phyloP scores from a whole-genome alignment of 2,797 vertebrate species.

The Acomys russatus region DNA sequence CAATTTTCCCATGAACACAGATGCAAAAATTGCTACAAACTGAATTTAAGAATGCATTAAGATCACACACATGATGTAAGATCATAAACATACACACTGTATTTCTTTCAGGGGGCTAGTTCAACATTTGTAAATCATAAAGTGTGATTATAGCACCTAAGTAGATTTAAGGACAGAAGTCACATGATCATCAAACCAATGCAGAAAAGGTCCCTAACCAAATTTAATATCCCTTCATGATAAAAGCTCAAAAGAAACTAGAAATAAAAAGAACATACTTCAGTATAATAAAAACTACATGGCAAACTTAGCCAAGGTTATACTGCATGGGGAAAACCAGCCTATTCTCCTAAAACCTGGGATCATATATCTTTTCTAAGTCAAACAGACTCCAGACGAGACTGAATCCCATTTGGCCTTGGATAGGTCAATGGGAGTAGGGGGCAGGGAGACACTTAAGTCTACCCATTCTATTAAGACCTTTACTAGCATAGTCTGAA shows the following conservation, averaged over 20 bases:
- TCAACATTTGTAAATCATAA: not conserved
- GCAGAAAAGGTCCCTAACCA: not conserved
- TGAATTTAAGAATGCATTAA: not conserved
- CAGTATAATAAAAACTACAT: not conserved
- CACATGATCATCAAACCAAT: not conserved
- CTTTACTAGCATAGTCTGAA: not conserved
- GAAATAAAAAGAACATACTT: not conserved
- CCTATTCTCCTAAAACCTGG: not conserved
- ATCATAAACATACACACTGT: not conserved
- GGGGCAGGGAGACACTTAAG: not conserved
- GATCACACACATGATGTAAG: not conserved
- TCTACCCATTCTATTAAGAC: not conserved
- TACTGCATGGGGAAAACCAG: not conserved
- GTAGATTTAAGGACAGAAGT: not conserved
- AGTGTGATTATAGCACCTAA: not conserved
- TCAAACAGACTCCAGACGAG: constrained; percentile 26
- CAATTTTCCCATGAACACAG: not conserved
- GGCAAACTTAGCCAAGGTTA: not conserved
- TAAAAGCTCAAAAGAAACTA: not conserved
- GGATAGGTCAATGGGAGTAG: too few relatives aligned
- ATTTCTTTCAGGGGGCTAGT: not conserved
- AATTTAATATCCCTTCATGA: not conserved
- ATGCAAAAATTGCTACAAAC: not conserved
- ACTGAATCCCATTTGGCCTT: not conserved
- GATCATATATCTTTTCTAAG: not conserved